Evolutionary conservation across 2,797 vertebrate genomes (phyloP).

Genomic region (Mastacembelus armatus): DNA sequence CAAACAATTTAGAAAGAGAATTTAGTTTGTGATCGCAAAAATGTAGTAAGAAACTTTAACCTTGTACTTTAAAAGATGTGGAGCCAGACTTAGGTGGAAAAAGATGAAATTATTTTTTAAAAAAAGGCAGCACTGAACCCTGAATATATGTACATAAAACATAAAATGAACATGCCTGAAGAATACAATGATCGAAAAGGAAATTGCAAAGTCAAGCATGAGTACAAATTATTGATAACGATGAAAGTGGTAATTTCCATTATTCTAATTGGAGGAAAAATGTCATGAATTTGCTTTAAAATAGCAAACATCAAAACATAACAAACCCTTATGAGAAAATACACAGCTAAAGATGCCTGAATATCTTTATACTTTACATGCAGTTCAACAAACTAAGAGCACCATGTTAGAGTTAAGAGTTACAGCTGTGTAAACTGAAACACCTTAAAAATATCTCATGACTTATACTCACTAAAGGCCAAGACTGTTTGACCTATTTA

Average conservation of each 20-base stretch:
- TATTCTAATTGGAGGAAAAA: too few species aligned
- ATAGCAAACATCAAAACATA: background rate
- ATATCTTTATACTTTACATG: background rate
- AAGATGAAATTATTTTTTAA: constrained; percentile 22
- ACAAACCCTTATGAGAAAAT: background rate
- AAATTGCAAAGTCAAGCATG: too few species aligned
- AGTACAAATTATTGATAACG: too few species aligned
- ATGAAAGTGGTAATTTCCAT: too few species aligned
- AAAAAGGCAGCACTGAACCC: background rate
- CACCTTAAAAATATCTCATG: too few species aligned
- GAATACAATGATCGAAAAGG: too few species aligned
- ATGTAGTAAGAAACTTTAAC: background rate
- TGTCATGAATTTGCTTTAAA: too few species aligned
- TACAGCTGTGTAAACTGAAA: too few species aligned
- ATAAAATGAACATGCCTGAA: background rate
- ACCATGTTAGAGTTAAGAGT: too few species aligned
- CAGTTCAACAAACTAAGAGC: background rate
- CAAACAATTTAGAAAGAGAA: background rate
- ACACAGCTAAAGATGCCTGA: background rate
- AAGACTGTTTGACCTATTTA: too few species aligned
- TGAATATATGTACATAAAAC: background rate
- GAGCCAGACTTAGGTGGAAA: constrained; percentile 58
- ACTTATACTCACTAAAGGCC: too few species aligned
- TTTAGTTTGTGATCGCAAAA: background rate
- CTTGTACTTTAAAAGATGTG: constrained; percentile 20